Evolutionary conservation across 2,888 invertebrate species (phyloP), one percentile per base, ranked within the genome.

Genomic region (Hoplodrina blanda): DNA sequence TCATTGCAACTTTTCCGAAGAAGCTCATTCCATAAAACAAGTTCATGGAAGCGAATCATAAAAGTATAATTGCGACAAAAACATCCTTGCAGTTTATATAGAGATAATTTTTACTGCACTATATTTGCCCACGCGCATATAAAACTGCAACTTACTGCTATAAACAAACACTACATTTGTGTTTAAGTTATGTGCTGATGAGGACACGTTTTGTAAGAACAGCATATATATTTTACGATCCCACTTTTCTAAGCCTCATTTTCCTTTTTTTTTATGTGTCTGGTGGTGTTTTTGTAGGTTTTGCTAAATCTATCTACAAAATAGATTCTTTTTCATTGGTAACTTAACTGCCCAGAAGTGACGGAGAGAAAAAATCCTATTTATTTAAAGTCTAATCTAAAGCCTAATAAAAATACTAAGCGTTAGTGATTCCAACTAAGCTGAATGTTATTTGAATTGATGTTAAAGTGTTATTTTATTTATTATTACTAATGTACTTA

Each of bases 101-200:
- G 69, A 77, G 71, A 73, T 78, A 73, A 77, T 68, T 76, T 78
- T 84, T 77, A 76, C 76, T 70, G 67, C 80, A 73, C 76, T 73
- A 75, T 62, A 73, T 74, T 73, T 62, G 66, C 80, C 77, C 76
- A 80, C 76, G 68, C 64, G 76, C 70, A 55, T 61, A 74, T 83
- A 78, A 84, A 71, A 73, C 56, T 71, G 81, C 73, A 80, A 69
- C 73, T 81, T 85, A 84, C 76, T 70, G 85, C 83, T 80, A 80
- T 86, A 83, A 86, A 87, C 79, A 78, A 84, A 82, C 79, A 73
- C 71, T 62, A 79, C 76, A 73, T 76, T 74, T 64, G 68, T 73
- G 83, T 72, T 11, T 64, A 86, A 84, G 80, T 71, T 30, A 78
- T 50, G 49, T 20, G 50, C 81, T 78, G 57, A 62, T 25, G 77